phyloP scores from a whole-genome alignment of 2,888 invertebrate species.

The Chrysodeixis includens region DNA sequence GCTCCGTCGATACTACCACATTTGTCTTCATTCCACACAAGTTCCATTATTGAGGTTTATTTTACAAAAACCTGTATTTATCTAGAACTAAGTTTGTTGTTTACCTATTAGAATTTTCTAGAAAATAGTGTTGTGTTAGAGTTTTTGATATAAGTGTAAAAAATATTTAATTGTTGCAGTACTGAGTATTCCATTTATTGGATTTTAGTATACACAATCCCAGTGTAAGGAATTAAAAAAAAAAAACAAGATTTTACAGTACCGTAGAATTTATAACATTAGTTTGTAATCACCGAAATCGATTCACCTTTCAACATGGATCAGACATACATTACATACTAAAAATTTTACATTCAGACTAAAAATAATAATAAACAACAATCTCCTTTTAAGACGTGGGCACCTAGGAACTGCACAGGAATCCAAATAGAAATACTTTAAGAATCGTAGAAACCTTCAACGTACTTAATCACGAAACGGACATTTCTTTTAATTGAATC shows the following conservation, averaged over 20 bases:
- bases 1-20: conserved; percentile 25
- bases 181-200: too few relatives aligned
- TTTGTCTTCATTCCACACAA: conserved; percentile 41
- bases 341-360: too few relatives aligned
- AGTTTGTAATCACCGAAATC: too few relatives aligned
- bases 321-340: too few relatives aligned
- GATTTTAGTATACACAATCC: too few relatives aligned
- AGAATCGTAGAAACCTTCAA: conserved; percentile 13
- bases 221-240: too few relatives aligned
- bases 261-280: too few relatives aligned
- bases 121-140: neutral
- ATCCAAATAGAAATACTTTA: conserved; percentile 18
- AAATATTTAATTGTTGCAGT: too few relatives aligned
- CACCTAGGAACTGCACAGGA: neutral
- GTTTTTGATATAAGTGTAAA: neutral
- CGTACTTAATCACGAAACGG: neutral
- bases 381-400: too few relatives aligned
- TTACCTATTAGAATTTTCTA: conserved; percentile 1
- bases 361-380: too few relatives aligned
- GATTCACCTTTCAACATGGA: too few relatives aligned
- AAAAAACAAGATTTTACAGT: too few relatives aligned
- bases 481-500: conserved; percentile 11
- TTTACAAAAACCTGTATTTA: conserved; percentile 15
- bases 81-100: neutral
- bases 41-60: conserved; percentile 25